Evolutionary conservation across 2,888 invertebrate genomes (phyloP), one percentile per base, ranked within the genome.

Genomic region (Luffia ferchaultella): DNA sequence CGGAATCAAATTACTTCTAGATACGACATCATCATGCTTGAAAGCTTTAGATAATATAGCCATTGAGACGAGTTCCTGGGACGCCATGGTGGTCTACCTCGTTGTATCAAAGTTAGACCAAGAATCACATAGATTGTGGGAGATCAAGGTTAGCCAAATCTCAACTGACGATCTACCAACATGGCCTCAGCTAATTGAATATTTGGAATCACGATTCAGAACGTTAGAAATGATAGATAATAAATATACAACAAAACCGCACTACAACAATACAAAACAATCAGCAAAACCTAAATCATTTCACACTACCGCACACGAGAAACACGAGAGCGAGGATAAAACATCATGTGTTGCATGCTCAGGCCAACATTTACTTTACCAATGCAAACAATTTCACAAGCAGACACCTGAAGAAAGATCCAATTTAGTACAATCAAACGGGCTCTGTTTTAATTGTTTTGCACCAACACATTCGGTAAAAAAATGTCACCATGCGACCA

Each of bases 41-140:
- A 53, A 54, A 20, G 52, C 50, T 42, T 41, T 56, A 18, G 49
- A 20, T 20, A 58, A 58, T 49, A 49, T 58, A 18, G 12, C 45
- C 42, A 44, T 56, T 20, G 42, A 15, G 0, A 58, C 54, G 5
- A 18, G 7, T 50, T 46, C 18, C 20, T 50, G 49, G 49, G 41
- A 55, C 20, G 41, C 48, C 5, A 53, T 58, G 2, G 19, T 59
- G 16, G 53, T 58, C 2, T 50, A 56, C 50, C 49, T 58, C 2
- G 40, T 55, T 17, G 52, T 50, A 47, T 45, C 54, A n/a, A 60
- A 60, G 42, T 48, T 60, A 43, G 60, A 60, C 42, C 17, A 18
- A 1, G 58, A 60, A 20, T 50, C 58, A 1, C 52, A 53, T 7
- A 58, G 56, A 46, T 44, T 54, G 20, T 60, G 57, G 59, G 57